Evolutionary conservation across 1,140 invertebrate genomes (phyloP), one percentile per base, ranked within the genome.

Genomic region (Zaprionus inermis): DNA sequence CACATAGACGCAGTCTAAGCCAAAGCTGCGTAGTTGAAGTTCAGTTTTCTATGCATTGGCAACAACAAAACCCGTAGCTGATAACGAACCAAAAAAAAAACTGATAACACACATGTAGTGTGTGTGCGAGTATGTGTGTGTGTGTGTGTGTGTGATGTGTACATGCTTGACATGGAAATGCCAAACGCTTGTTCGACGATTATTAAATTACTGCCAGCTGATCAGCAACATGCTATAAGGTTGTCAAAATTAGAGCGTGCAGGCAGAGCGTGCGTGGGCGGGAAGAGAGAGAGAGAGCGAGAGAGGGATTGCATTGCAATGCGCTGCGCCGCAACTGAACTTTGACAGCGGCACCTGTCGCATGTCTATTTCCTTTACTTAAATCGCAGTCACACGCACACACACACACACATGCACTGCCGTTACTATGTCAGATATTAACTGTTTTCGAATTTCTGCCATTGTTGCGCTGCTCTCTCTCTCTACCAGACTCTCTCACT

Each of bases 351-450:
- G 24, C 72, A 70, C 52, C 72, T 73, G 57, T 54, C 38, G 41
- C 20, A 24, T 6, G n/a, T 18, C 10, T 36, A 18, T 18, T 18
- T 3, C n/a, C 5, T 44, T 2, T 55, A 30, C 38, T 51, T 30
- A n/a, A 46, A 20, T 34, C 61, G 56, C 63, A 55, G 60, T 36
- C 56, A 10, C 34, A 41, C 59, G 20, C 36, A 5, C 51, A 14
- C 55, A 52, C 34, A 22, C 51, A 30, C 22, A 55, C 60, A 41
- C 5, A 24, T n/a, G n/a, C 61, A 54, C n/a, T 66, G 7, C 20
- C 49, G 72, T 80, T 65, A 38, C 41, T 68, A 67, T 85, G 52
- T 59, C 58, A 78, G 72, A 32, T 78, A 76, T 61, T 78, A 84
- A 85, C 78, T 65, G 74, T 78, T 85, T 63, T 69, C 58, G 51